Evolutionary conservation across 35 echinoderm and acorn worm species (phyloP).

Genomic region (Anneissia japonica): DNA sequence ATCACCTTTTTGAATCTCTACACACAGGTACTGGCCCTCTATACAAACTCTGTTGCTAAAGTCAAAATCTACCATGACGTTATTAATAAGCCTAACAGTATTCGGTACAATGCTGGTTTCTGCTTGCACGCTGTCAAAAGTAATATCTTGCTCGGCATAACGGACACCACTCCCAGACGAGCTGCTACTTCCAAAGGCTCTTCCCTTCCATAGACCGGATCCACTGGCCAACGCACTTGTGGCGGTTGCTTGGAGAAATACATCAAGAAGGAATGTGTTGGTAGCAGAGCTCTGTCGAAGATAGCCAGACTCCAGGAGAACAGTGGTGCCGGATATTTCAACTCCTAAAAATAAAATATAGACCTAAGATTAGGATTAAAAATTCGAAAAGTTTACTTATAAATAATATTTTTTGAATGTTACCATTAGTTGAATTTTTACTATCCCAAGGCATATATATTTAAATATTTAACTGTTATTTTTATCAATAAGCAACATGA

Average conservation of each 20-base stretch:
- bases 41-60: conserved; percentile 30
- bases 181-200: conserved; percentile 27
- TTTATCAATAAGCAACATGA: too few relatives aligned
- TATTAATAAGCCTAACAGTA: not conserved
- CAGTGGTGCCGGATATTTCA: conserved; percentile 34
- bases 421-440: too few relatives aligned
- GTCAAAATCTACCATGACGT: conserved; percentile 11
- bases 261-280: conserved; percentile 15
- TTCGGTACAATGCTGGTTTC: conserved; percentile 30
- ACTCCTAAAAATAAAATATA: conserved; percentile 34
- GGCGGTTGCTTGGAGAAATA: conserved; percentile 10
- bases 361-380: too few relatives aligned
- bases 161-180: conserved; percentile 27
- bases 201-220: conserved; percentile 30
- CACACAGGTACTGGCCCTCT: conserved; percentile 59
- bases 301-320: conserved; percentile 5
- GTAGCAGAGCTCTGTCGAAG: conserved; percentile 9
- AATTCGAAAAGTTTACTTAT: too few relatives aligned
- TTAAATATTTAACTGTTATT: too few relatives aligned
- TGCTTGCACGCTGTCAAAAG: conserved; percentile 20
- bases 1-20: conserved; percentile 47
- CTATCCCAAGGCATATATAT: too few relatives aligned
- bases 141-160: not conserved
- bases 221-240: conserved; percentile 38
- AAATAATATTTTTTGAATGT: too few relatives aligned